Evolutionary conservation across 2,888 invertebrate genomes (phyloP).

Genomic region (Cyrtodaria siliqua): DNA sequence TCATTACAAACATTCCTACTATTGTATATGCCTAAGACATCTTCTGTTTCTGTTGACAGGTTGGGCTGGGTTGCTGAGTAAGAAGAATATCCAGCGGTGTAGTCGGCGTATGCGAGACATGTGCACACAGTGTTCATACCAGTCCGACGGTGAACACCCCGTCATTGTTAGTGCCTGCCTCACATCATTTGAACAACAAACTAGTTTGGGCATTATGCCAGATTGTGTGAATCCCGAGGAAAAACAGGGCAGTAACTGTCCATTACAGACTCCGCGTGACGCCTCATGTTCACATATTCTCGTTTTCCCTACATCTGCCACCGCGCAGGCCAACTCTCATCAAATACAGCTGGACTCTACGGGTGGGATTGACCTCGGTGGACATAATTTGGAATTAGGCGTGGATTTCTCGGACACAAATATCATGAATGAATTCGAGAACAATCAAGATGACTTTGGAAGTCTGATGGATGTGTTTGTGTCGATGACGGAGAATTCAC

Average conservation of each 20-base stretch:
- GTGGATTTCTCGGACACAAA: constrained; percentile 64
- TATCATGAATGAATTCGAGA: constrained; percentile 63
- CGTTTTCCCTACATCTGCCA: constrained; percentile 95
- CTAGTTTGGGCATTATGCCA: constrained; percentile 89
- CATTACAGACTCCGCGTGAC: constrained; percentile 97
- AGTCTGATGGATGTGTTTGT: constrained; percentile 72
- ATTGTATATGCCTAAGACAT: too few species aligned
- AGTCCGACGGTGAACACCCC: constrained; percentile 93
- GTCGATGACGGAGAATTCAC: constrained; percentile 69
- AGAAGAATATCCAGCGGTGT: constrained; percentile 95
- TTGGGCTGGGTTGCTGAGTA: constrained; percentile 97
- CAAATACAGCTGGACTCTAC: constrained; percentile 69
- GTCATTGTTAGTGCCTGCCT: constrained; percentile 99
- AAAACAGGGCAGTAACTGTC: constrained; percentile 82
- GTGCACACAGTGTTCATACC: constrained; percentile 94
- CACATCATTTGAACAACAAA: constrained; percentile 97
- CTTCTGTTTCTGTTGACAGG: constrained; percentile 88
- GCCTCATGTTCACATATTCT: constrained; percentile 99
- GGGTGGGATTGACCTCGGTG: constrained; percentile 72
- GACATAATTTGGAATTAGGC: constrained; percentile 63
- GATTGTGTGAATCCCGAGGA: constrained; percentile 85
- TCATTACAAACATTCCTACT: too few species aligned
- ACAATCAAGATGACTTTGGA: constrained; percentile 63
- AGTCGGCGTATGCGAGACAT: constrained; percentile 95
- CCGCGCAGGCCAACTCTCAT: constrained; percentile 81